phyloP scores from a whole-genome alignment of 2,113 vertebrate species.

The cattle (Bos taurus) region ARS-UCD2.0 NC_037339.1:76839501-76840000 shows the following conservation, averaged over 20 bases:
- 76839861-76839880: neutral
- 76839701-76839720: slow-evolving; percentile 1
- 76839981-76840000: neutral
- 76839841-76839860: neutral
- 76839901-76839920: neutral
- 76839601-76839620: neutral
- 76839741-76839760: neutral
- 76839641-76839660: neutral
- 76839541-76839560: slow-evolving; percentile 62
- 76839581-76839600: neutral
- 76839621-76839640: neutral
- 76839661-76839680: neutral
- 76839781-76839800: neutral
- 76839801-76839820: neutral
- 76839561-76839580: slow-evolving; percentile 39
- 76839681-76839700: slow-evolving; percentile 2
- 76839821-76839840: neutral
- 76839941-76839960: slow-evolving; percentile 34
- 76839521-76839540: slow-evolving; percentile 36
- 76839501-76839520: slow-evolving; percentile 51
- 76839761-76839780: neutral
- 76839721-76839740: neutral
- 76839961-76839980: neutral
- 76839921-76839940: neutral
- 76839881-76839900: neutral